phyloP scores from a whole-genome alignment of 2,888 invertebrate species.

The Psylliodes chrysocephalus region DNA sequence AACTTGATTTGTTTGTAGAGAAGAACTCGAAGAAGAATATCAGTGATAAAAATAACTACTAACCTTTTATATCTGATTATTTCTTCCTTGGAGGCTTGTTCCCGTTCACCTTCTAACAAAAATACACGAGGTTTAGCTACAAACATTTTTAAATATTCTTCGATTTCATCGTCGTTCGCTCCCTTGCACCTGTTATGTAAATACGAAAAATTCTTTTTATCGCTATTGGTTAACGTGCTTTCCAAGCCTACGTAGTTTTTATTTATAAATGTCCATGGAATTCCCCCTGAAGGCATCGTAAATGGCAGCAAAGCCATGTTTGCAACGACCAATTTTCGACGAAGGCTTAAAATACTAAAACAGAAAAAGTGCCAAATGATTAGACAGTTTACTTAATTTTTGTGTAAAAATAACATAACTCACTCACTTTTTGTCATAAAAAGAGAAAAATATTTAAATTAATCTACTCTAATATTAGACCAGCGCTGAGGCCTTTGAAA shows the following conservation, averaged over 20 bases:
- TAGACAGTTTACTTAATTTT: too few species aligned
- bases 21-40: too few species aligned
- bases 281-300: background rate
- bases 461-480: too few species aligned
- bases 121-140: background rate
- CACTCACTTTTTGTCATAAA: too few species aligned
- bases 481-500: too few species aligned
- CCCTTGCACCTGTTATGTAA: background rate
- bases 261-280: background rate
- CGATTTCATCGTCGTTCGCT: background rate
- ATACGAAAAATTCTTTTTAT: background rate
- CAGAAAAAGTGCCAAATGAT: too few species aligned
- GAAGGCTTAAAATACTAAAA: background rate
- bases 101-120: background rate
- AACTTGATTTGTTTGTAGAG: too few species aligned
- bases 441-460: too few species aligned
- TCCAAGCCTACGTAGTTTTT: background rate
- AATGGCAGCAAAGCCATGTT: background rate
- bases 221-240: background rate
- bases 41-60: too few species aligned
- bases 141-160: background rate
- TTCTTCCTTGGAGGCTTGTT: background rate
- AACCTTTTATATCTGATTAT: background rate
- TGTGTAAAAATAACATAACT: too few species aligned
- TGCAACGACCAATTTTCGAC: background rate